Base-by-base conservation (phyloP, 1,140 invertebrate species). In the Listronotus bonariensis region DNA sequence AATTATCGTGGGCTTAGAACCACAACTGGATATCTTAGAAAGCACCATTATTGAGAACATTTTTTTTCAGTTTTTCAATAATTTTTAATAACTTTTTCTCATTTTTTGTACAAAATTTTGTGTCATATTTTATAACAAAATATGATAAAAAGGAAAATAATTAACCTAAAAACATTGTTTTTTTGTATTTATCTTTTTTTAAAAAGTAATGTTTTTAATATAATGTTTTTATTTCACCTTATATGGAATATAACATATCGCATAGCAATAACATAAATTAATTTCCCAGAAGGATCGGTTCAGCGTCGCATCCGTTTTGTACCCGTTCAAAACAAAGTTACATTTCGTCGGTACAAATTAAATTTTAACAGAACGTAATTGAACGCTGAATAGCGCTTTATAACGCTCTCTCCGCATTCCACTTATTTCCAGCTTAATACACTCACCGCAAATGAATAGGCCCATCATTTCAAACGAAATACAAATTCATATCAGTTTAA, bases 321-420 rank as follows among this genome's bases (percentile, higher is more conserved):
- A 51, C 57, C 36, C 61, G 69, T 65, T 71, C 73, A 76, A 75
- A 76, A 76, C 75, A 76, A 76, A 76, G 75, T 76, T 76, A 76
- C 74, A 73, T 74, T 75, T 76, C 75, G 74, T 74, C 75, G 68
- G 72, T 65, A 73, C 75, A 76, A 76, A 76, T 76, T 76, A 76
- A 76, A 76, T 76, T 76, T 76, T 76, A 76, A 76, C 75, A 69
- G 74, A 74, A 75, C 74, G 75, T 75, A 76, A 76, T 76, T 76
- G 75, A 76, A 76, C 70, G 72, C 72, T 65, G 69, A 71, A 72
- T 71, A 56, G 56, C 72, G 70, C 66, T 70, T 65, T 68, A 71
- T 71, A 71, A 56, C 70, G 68, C 63, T 67, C 65, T 54, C 64
- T 70, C 36, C 31, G 36, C 15, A 74, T 73, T 70, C 72, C 71